Percentiles rank a stretch among this genome's conserved stretches.
These are phyloP conservation scores for Aramus guarauna DNA, from an alignment of 2,113 vertebrate genomes.

Conservation along the genomic window DNA sequence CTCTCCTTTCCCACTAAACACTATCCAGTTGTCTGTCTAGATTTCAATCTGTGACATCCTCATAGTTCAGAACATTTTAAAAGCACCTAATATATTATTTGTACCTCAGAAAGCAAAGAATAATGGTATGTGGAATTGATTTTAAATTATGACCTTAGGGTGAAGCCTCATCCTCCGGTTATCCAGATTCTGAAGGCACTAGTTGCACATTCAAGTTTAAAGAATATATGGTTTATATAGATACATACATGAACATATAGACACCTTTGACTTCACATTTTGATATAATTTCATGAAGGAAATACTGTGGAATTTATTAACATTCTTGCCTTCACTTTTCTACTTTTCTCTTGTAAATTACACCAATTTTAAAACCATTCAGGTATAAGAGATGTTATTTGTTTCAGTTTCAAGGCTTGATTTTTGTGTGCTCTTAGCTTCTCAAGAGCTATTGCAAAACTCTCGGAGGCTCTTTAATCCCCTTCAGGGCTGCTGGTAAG, in stretches of 20 bases:
- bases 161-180: background rate
- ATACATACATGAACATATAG: background rate
- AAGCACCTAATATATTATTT: background rate
- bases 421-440: background rate
- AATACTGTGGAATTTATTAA: background rate
- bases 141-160: background rate
- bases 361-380: background rate
- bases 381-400: background rate
- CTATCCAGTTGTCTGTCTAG: background rate
- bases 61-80: background rate
- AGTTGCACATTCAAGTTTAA: background rate
- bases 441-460: background rate
- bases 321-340: background rate
- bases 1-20: background rate
- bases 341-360: background rate
- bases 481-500: background rate
- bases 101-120: background rate
- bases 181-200: background rate
- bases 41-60: background rate
- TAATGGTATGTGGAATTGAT: background rate
- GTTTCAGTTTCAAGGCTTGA: background rate
- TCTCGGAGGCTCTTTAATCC: background rate
- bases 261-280: background rate
- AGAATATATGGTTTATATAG: background rate
- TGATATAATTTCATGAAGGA: background rate